Percentiles rank a stretch among this genome's conserved stretches.
These are phyloP conservation scores for Endotricha flammealis DNA, from an alignment of 2,888 invertebrate species.

Conservation along the genomic window DNA sequence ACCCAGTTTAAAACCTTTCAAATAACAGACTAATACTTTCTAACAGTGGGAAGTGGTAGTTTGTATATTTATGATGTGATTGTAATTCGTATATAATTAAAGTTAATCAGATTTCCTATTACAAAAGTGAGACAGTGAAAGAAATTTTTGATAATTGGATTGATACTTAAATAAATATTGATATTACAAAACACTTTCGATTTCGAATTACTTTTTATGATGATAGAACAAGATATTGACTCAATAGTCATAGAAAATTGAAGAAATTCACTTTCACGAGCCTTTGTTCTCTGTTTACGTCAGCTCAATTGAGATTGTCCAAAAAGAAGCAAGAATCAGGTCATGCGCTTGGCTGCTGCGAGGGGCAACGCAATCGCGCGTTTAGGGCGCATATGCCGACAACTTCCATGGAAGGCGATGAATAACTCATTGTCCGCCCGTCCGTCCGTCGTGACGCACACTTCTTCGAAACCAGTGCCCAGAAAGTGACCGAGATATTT, in stretches of 20 bases:
- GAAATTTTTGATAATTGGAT: background rate
- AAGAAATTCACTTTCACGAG: background rate
- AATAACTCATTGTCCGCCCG: conserved; percentile 76
- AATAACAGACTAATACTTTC: no score
- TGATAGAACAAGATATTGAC: background rate
- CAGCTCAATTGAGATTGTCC: conserved; percentile 24
- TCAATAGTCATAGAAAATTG: background rate
- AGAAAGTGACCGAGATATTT: conserved; percentile 65
- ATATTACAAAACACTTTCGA: no score
- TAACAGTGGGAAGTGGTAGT: no score
- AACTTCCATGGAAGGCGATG: conserved; percentile 72
- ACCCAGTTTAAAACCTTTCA: no score
- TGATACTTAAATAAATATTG: background rate
- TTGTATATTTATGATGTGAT: no score
- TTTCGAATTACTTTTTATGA: background rate
- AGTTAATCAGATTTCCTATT: no score
- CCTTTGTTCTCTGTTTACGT: conserved; percentile 14
- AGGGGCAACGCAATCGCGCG: conserved; percentile 64
- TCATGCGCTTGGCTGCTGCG: conserved; percentile 46
- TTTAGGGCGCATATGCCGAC: conserved; percentile 67
- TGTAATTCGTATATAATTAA: no score
- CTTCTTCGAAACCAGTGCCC: conserved; percentile 61
- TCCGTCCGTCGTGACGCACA: conserved; percentile 72
- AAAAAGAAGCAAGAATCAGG: conserved; percentile 55
- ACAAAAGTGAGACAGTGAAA: background rate